Conservation (phyloP, 2,113 vertebrate species). For the Triplophysa rosa region DNA sequence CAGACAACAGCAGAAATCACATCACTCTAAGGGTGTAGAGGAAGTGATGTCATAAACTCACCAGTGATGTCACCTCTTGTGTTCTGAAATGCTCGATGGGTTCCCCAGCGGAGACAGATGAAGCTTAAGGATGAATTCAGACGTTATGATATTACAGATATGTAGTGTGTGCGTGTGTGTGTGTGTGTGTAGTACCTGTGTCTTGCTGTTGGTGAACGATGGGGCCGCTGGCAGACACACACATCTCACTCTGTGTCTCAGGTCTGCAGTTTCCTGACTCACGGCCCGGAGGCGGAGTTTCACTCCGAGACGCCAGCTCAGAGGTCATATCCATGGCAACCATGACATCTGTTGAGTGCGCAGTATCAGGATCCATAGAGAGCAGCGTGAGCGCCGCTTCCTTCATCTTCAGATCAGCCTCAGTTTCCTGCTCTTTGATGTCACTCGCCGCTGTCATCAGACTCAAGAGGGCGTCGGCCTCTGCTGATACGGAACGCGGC, state of each 20-base stretch:
- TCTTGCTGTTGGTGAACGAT: not conserved
- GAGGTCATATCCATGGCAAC: constrained; percentile 17
- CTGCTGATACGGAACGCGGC: constrained; percentile 53
- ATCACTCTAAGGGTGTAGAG: not conserved
- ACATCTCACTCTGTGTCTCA: not conserved
- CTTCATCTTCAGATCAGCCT: constrained; percentile 76
- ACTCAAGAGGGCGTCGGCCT: constrained; percentile 71
- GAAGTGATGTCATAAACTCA: constrained; percentile 39
- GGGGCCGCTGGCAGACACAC: not conserved
- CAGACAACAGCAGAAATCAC: too few species aligned
- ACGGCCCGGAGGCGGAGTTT: not conserved
- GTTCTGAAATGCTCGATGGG: constrained; percentile 3
- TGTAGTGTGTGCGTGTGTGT: not conserved
- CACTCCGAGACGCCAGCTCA: constrained; percentile 1
- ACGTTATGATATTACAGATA: not conserved
- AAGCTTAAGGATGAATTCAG: constrained; percentile 39
- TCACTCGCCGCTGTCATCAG: constrained; percentile 66
- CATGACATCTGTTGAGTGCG: constrained; percentile 51
- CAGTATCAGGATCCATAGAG: constrained; percentile 77
- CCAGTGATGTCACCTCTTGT: constrained; percentile 49
- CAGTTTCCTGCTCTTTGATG: constrained; percentile 33
- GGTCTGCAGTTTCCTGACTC: too few species aligned
- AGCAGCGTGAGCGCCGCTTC: constrained; percentile 78
- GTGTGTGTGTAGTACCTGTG: not conserved
- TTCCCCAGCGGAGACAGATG: constrained; percentile 7